Conservation (phyloP, 2,113 vertebrate species). For the Chamaea fasciata region DNA sequence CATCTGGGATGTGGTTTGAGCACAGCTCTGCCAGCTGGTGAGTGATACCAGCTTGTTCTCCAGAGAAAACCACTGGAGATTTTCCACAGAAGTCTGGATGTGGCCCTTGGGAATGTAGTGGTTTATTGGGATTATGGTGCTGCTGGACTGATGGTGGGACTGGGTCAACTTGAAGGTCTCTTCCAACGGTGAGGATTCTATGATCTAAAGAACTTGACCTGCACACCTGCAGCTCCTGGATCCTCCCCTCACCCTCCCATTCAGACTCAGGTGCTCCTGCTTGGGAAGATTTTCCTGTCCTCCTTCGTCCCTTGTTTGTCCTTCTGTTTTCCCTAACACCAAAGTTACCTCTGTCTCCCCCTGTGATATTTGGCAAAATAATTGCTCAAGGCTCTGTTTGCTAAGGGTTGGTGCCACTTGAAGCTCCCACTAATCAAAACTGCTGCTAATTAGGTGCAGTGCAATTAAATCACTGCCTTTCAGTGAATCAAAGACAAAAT, state of each 20-base stretch:
- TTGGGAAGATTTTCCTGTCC: too few species aligned
- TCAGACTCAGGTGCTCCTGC: neutral
- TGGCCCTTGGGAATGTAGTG: neutral
- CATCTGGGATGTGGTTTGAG: neutral
- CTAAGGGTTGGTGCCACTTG: neutral
- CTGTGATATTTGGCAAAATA: neutral
- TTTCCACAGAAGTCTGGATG: neutral
- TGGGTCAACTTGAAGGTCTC: accelerated
- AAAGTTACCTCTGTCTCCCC: neutral
- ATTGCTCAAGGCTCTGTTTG: neutral
- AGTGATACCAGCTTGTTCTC: neutral
- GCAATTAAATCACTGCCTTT: neutral
- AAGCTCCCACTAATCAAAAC: neutral
- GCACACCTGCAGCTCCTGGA: neutral
- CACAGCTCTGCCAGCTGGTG: neutral
- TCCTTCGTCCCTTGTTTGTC: neutral
- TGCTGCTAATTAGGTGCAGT: neutral
- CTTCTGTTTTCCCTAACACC: neutral
- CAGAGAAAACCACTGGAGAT: neutral
- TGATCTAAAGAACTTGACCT: neutral
- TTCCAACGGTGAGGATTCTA: accelerated
- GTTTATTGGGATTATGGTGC: neutral
- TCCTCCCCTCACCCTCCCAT: neutral
- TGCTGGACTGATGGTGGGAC: neutral
- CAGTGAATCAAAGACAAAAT: neutral